Percentiles rank a stretch among this genome's conserved stretches.
Evolutionary conservation across 2,113 vertebrate genomes (phyloP).

Genomic region (Mesocricetus auratus): DNA sequence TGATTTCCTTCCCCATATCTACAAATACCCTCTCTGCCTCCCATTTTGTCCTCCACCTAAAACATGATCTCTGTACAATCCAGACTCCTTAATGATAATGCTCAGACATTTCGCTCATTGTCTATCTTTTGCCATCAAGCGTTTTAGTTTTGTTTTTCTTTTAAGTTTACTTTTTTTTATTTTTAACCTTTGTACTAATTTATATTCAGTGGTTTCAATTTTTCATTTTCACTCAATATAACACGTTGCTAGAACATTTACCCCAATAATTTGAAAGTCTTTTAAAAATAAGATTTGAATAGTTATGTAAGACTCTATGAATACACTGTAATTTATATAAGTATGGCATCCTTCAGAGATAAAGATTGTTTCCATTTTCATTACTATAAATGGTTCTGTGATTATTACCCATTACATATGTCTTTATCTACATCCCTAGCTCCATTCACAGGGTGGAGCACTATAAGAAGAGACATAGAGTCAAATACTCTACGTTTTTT

Average conservation of each 20-base stretch:
- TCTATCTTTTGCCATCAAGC: background rate
- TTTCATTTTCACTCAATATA: slow-evolving; percentile 50
- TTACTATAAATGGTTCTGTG: slow-evolving; percentile 65
- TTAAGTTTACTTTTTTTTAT: slow-evolving; percentile 5
- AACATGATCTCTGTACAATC: background rate
- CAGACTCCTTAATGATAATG: background rate
- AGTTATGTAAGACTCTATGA: background rate
- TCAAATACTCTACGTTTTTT: slow-evolving; percentile 58
- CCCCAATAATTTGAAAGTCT: slow-evolving; percentile 39
- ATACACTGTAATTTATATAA: slow-evolving; percentile 66
- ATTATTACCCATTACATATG: slow-evolving; percentile 60
- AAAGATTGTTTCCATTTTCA: slow-evolving; percentile 65
- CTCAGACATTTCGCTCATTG: background rate
- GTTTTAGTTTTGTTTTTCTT: background rate
- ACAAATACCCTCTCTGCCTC: background rate
- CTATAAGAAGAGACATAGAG: slow-evolving; percentile 16
- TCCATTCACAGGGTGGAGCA: slow-evolving; percentile 22
- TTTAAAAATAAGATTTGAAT: slow-evolving; percentile 52
- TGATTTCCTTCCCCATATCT: background rate
- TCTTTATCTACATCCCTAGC: slow-evolving; percentile 57
- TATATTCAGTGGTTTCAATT: background rate
- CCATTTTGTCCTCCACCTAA: background rate
- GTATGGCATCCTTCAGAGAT: slow-evolving; percentile 35
- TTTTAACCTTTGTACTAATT: background rate
- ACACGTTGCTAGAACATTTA: background rate